phyloP scores from a whole-genome alignment of 2,888 invertebrate species.

The Athetis lepigone region DNA sequence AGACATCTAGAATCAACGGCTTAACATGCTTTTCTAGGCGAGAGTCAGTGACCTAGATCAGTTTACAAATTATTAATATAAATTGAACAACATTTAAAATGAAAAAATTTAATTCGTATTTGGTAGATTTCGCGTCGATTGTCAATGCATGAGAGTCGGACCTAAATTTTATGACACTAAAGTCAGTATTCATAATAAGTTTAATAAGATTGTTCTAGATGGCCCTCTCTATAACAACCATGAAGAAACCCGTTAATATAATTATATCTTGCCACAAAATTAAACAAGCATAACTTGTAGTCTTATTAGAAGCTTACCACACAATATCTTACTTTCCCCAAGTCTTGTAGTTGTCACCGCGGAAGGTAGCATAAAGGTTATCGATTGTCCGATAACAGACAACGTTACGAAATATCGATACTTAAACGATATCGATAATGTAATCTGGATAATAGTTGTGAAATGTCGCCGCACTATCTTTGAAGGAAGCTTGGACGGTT shows the following conservation, averaged over 20 bases:
- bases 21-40: too few species aligned
- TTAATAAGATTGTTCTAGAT: slow-evolving; percentile 30
- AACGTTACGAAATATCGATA: slow-evolving; percentile 67
- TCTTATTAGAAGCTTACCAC: slow-evolving; percentile 47
- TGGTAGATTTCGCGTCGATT: too few species aligned
- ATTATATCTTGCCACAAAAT: slow-evolving; percentile 13
- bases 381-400: slow-evolving; percentile 63
- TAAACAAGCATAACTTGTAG: slow-evolving; percentile 38
- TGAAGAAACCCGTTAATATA: not conserved
- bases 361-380: slow-evolving; percentile 67
- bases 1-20: too few species aligned
- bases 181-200: slow-evolving; percentile 28
- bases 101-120: too few species aligned
- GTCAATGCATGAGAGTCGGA: too few species aligned
- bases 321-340: slow-evolving; percentile 61
- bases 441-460: slow-evolving; percentile 64
- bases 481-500: slow-evolving; percentile 55
- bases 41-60: too few species aligned
- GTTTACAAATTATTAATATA: too few species aligned
- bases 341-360: slow-evolving; percentile 58
- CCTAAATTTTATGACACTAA: too few species aligned
- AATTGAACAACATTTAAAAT: too few species aligned
- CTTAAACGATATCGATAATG: slow-evolving; percentile 63
- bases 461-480: slow-evolving; percentile 65
- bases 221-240: slow-evolving; percentile 16